Evolutionary conservation across 2,888 invertebrate genomes (phyloP).

Genomic region (Polydrusus pterygomalis): DNA sequence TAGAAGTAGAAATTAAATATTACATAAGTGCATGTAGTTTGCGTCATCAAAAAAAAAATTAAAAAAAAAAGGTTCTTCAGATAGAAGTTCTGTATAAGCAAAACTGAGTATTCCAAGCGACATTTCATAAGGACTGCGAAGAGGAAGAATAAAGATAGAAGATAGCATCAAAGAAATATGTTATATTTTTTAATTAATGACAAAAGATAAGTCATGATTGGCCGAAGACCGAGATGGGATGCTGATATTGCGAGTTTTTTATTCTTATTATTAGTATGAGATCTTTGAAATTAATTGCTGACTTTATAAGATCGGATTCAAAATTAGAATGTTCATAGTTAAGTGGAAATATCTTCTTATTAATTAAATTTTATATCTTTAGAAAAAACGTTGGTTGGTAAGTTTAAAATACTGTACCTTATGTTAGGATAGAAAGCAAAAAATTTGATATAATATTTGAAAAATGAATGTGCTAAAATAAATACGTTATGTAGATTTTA

Average conservation of each 20-base stretch:
- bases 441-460: too few species aligned
- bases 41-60: too few species aligned
- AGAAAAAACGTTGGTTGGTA: too few species aligned
- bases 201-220: conserved; percentile 46
- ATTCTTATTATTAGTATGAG: conserved; percentile 35
- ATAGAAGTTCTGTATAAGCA: background rate
- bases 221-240: conserved; percentile 42
- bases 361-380: too few species aligned
- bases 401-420: too few species aligned
- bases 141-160: conserved; percentile 42
- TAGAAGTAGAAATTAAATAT: too few species aligned
- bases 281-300: conserved; percentile 49
- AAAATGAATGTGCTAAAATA: too few species aligned
- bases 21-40: too few species aligned
- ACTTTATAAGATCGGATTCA: conserved; percentile 37
- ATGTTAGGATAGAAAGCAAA: too few species aligned
- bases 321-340: conserved; percentile 23
- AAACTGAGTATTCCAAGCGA: background rate
- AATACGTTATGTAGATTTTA: too few species aligned
- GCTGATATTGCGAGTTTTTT: conserved; percentile 48
- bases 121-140: conserved; percentile 5
- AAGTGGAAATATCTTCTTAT: background rate
- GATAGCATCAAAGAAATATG: conserved; percentile 40
- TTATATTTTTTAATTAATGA: conserved; percentile 53
- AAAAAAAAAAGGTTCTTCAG: too few species aligned